These are phyloP conservation scores for Drosophila rhopaloa DNA, from an alignment of 1,140 invertebrate species.

Conservation along the genomic window DNA sequence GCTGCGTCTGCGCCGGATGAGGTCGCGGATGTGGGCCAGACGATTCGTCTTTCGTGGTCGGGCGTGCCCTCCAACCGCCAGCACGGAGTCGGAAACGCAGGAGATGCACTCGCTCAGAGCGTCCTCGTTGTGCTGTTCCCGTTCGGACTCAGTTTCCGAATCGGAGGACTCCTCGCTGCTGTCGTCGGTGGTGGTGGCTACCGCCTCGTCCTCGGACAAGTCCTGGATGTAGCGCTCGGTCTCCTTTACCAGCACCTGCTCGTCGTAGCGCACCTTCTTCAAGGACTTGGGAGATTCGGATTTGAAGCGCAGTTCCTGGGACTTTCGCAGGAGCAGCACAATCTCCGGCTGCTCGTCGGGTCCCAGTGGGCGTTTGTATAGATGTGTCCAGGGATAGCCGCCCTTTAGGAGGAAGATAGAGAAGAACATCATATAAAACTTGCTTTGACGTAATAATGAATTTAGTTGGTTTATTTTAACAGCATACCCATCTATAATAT, in stretches of 20 bases:
- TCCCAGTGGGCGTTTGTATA: conserved; percentile 86
- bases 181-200: conserved; percentile 52
- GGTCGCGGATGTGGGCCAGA: conserved; percentile 57
- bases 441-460: too few species aligned
- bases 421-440: neutral
- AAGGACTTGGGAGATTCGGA: conserved; percentile 82
- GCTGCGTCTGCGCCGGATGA: conserved; percentile 72
- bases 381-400: conserved; percentile 90
- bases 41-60: conserved; percentile 68
- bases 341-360: conserved; percentile 85
- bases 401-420: conserved; percentile 80
- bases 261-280: conserved; percentile 82
- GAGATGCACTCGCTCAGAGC: conserved; percentile 80
- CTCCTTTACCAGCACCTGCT: conserved; percentile 79
- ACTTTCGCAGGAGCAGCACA: conserved; percentile 78
- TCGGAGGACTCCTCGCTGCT: conserved; percentile 65
- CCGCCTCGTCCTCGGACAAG: conserved; percentile 72
- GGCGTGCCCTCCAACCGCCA: conserved; percentile 70
- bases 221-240: conserved; percentile 83
- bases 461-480: too few species aligned
- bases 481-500: too few species aligned
- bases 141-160: conserved; percentile 57
- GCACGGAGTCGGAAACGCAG: conserved; percentile 79
- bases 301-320: conserved; percentile 78
- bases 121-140: conserved; percentile 69